Evolutionary conservation across 2,113 vertebrate species (phyloP).

Genomic region (Cinclus mexicanus): DNA sequence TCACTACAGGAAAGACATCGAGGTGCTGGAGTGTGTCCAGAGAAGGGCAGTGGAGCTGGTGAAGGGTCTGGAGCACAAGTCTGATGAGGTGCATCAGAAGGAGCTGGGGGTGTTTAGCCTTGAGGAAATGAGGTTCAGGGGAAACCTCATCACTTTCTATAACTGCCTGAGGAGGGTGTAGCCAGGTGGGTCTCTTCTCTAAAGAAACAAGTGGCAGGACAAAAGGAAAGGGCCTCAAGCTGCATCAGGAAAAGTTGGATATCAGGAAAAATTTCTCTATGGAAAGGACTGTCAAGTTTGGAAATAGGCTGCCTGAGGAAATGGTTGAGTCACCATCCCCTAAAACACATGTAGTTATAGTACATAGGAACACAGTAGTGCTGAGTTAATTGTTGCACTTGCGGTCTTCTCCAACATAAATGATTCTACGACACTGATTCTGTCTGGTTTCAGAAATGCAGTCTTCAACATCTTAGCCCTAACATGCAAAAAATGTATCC

Average conservation of each 20-base stretch:
- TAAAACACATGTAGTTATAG: neutral
- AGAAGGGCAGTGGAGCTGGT: neutral
- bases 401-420: neutral
- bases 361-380: neutral
- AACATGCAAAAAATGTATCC: too few species aligned
- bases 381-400: neutral
- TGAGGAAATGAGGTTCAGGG: fast-evolving
- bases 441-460: neutral
- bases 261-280: neutral
- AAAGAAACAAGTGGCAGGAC: neutral
- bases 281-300: neutral
- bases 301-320: neutral
- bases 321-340: neutral
- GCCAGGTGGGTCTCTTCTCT: neutral
- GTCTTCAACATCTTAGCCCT: neutral
- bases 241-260: neutral
- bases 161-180: neutral
- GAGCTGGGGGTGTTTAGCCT: neutral
- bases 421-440: neutral
- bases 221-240: neutral
- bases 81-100: neutral
- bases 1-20: neutral
- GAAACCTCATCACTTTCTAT: neutral
- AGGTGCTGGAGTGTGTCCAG: neutral
- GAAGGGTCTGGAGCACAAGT: neutral